A percentile compares a stretch with the other conserved stretches of the same genome.
These are phyloP conservation scores for Mesoligia furuncula DNA, from an alignment of 2,888 invertebrate genomes.

Conservation along the genomic window DNA sequence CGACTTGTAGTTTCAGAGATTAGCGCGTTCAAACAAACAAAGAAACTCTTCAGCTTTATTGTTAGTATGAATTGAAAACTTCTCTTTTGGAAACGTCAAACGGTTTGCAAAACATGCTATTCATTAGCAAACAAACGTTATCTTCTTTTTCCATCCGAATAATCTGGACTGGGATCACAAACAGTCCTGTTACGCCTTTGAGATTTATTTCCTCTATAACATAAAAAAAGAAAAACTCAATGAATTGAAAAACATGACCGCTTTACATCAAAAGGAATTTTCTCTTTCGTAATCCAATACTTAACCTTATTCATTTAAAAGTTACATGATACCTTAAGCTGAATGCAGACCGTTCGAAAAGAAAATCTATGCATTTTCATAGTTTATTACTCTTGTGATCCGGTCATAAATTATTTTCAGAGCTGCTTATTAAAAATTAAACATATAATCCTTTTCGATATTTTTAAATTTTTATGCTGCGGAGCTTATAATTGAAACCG, in stretches of 20 bases:
- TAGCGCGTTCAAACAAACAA: not conserved
- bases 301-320: slow-evolving; percentile 50
- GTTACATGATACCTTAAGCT: slow-evolving; percentile 43
- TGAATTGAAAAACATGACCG: slow-evolving; percentile 13
- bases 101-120: slow-evolving; percentile 13
- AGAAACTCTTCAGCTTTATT: not conserved
- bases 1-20: not conserved
- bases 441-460: slow-evolving; percentile 56
- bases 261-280: slow-evolving; percentile 52
- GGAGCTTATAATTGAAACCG: slow-evolving; percentile 53
- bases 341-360: slow-evolving; percentile 41
- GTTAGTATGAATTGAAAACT: not conserved
- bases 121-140: slow-evolving; percentile 27
- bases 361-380: slow-evolving; percentile 43
- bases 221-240: not conserved
- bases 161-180: slow-evolving; percentile 17
- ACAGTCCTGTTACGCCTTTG: slow-evolving; percentile 12
- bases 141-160: slow-evolving; percentile 11
- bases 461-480: slow-evolving; percentile 43
- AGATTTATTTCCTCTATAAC: slow-evolving; percentile 9
- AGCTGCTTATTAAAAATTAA: slow-evolving; percentile 52
- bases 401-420: slow-evolving; percentile 61
- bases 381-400: slow-evolving; percentile 54
- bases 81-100: slow-evolving; percentile 2
- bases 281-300: slow-evolving; percentile 44